Base-by-base conservation (phyloP, 92 coral and sea anemone genomes). In the Scolanthus callimorphus region DNA sequence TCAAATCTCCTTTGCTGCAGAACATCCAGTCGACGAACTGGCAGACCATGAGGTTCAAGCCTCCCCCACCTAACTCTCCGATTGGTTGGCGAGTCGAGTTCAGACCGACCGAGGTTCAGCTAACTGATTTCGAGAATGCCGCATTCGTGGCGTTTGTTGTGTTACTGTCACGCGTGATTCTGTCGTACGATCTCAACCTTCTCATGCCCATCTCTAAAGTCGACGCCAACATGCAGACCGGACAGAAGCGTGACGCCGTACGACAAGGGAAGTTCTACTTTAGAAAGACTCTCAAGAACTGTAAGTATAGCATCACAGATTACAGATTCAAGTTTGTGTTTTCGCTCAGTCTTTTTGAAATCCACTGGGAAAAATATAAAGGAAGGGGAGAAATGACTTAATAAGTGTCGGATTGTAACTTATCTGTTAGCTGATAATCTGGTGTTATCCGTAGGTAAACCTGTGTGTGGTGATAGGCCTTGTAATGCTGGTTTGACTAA, bases 21-120 rank as follows among this genome's bases (percentile, higher is more conserved):
- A 92, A 88, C 70, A 92, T 92, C 39, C 98, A 92, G 74, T 92
- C 98, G 17, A 92, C 98, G 25, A 92, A 92, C 85, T 92, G 98
- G 98, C 98, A 92, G 71, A 92, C 94, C 25, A 88, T 92, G 98
- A 77, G 98, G 2, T 92, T 92, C 31, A 92, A 92, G 27, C 98
- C 98, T 1, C 98, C 98, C 4, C 98, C 98, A 0, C 92, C 98
- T 3, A 80, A 92, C 86, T 88, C 98, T 0, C 61, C 94, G 28
- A 92, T 92, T 44, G 98, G 98, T n/a, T 92, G 98, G 98, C 73
- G 98, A 15, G 98, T 92, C 41, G 98, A 92, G 52, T 92, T 92
- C 58, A 63, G 98, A 46, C 98, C 98, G 11, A 88, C 98, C 25
- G 98, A 92, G 96, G 96, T 91, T 1, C 97, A 91, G 58, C 72